Evolutionary conservation across 2,113 vertebrate genomes (phyloP).

Genomic region (Xerus inauris): DNA sequence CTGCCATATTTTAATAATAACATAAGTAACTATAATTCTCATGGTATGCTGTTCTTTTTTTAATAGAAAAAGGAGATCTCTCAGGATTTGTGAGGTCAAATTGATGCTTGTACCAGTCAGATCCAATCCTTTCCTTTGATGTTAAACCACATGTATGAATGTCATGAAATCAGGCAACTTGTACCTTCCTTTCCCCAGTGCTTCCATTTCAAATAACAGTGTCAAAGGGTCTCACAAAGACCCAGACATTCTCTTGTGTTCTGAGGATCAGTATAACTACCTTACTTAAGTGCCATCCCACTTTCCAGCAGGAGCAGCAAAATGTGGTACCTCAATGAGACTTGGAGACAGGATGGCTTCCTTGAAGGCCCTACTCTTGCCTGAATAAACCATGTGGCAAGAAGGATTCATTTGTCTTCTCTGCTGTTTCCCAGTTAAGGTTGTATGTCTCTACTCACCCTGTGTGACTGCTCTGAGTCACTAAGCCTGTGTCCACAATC

Average conservation of each 20-base stretch:
- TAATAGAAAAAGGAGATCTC: background rate
- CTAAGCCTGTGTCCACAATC: background rate
- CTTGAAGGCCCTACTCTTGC: background rate
- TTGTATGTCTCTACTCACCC: background rate
- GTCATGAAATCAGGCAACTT: background rate
- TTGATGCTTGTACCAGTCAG: background rate
- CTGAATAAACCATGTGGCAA: background rate
- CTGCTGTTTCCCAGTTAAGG: background rate
- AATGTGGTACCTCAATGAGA: background rate
- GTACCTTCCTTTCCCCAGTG: background rate
- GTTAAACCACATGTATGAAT: background rate
- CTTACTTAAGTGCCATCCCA: background rate
- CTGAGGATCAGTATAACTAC: background rate
- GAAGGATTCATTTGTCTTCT: background rate
- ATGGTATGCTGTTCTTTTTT: slow-evolving; percentile 5
- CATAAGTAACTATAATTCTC: slow-evolving; percentile 34
- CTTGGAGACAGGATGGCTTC: background rate
- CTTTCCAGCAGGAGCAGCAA: background rate
- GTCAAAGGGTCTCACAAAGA: background rate
- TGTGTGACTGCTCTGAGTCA: background rate
- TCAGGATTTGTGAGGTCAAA: background rate
- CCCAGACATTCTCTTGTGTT: background rate
- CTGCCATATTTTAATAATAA: slow-evolving; percentile 30
- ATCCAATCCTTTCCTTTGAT: background rate
- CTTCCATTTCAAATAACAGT: background rate